Conservation (phyloP, 2,888 invertebrate species). For the Drosophila lutescens region DNA sequence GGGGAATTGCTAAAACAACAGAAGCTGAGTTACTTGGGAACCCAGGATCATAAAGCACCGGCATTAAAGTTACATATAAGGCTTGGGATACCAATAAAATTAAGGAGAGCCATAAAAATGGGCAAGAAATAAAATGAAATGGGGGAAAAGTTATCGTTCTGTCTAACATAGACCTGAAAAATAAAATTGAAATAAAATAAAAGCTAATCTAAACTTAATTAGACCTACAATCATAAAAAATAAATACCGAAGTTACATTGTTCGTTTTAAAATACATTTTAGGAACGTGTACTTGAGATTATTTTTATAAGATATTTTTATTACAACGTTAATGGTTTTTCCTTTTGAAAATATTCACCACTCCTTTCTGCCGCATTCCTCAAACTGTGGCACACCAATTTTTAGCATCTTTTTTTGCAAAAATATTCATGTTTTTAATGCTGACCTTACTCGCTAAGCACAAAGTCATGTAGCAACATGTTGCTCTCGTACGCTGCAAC, state of each 20-base stretch:
- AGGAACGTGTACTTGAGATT: no score
- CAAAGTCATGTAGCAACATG: conserved; percentile 64
- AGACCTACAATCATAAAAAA: no score
- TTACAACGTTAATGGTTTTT: neutral
- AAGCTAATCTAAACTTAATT: no score
- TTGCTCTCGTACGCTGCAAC: conserved; percentile 42
- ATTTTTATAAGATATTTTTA: neutral
- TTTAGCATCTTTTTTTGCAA: conserved; percentile 5
- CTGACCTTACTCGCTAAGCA: conserved; percentile 51
- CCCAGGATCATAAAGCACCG: neutral
- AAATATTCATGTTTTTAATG: conserved; percentile 29
- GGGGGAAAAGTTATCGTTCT: no score
- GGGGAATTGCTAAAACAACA: conserved; percentile 25
- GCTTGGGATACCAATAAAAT: neutral
- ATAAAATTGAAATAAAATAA: no score
- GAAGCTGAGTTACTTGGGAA: conserved; percentile 1
- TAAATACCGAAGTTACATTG: no score
- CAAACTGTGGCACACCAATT: conserved; percentile 2
- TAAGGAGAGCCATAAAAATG: neutral
- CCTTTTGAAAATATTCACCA: neutral
- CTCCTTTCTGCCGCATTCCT: conserved; percentile 13
- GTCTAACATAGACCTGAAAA: no score
- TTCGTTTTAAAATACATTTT: no score
- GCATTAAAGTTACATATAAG: conserved; percentile 10
- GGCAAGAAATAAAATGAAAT: no score